Base-by-base conservation (phyloP, 2,888 invertebrate species). In the Caenorhabditis japonica region DNA sequence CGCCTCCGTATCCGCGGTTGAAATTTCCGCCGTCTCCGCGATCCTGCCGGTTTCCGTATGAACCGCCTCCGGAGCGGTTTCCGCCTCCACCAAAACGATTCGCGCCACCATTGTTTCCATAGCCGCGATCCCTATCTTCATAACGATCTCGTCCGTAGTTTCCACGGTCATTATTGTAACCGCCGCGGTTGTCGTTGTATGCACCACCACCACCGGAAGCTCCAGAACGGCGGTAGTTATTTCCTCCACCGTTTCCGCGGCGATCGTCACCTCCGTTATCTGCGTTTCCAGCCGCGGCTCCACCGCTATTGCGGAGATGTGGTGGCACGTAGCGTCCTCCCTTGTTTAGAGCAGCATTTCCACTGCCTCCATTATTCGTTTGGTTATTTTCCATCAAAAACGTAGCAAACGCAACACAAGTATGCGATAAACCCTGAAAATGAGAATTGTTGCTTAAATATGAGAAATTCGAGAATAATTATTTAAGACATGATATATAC, bases 311-410 rank as follows among this genome's bases (percentile, higher is more conserved):
- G 38, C 85, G 81, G 44, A 82, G 77, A 61, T 79, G 80, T 47
- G 85, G 85, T 56, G 85, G 85, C 23, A 85, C 83, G 75, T 85
- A 85, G 51, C 81, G 81, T 21, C 66, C 71, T 64, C 59, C 60
- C 36, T 68, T 61, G 52, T 70, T 77, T 73, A 81, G 58, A 72
- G 79, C 79, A 77, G 81, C 75, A 78, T 75, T 80, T 52, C 74
- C 72, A 77, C 81, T 75, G 77, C 81, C 75, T 68, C 77, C 79
- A 79, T 79, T 76, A 47, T 59, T 72, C 56, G 76, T 71, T 76
- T 77, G 77, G 64, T 75, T 70, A 70, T 60, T 79, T 75, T 79
- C 79, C 81, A 81, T 81, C 76, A 78, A 81, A 79, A 79, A 68
- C 44, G 51, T 56, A 73, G 60, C 71, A 76, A 58, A 58, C 68